phyloP scores from a whole-genome alignment of 2,113 vertebrate species.

The Corvus cornix region DNA sequence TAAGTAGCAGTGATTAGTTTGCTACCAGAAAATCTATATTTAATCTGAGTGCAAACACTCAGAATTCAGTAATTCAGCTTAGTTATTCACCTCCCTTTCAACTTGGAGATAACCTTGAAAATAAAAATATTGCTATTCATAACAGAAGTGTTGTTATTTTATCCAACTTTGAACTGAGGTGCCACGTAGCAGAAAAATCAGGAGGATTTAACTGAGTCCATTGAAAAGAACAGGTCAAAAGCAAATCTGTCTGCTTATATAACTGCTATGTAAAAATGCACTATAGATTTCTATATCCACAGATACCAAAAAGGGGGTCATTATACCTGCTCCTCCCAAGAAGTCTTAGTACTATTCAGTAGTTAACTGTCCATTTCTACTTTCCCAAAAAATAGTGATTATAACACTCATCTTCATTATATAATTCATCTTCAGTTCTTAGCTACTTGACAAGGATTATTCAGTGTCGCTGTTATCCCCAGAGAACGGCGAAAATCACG shows the following conservation, averaged over 20 bases:
- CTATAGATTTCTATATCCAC: background rate
- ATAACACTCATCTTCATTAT: background rate
- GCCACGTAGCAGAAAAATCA: background rate
- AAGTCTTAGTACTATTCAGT: background rate
- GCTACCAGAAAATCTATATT: background rate
- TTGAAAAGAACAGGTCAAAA: background rate
- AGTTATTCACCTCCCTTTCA: background rate
- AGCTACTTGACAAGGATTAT: background rate
- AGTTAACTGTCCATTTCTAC: background rate
- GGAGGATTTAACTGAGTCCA: background rate
- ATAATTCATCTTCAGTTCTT: background rate
- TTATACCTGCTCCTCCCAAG: background rate
- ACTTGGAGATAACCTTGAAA: background rate
- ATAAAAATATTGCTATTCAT: background rate
- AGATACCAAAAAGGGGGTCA: background rate
- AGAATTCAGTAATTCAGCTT: background rate
- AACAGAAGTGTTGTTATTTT: background rate
- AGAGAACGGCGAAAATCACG: too few species aligned
- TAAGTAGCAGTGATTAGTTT: background rate
- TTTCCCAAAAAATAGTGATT: background rate
- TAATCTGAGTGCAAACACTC: background rate
- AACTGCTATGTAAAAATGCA: background rate
- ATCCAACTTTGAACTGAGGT: background rate
- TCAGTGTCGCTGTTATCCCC: background rate
- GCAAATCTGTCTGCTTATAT: background rate